phyloP scores from a whole-genome alignment of 2,113 vertebrate species.

The Tursiops truncatus region DNA sequence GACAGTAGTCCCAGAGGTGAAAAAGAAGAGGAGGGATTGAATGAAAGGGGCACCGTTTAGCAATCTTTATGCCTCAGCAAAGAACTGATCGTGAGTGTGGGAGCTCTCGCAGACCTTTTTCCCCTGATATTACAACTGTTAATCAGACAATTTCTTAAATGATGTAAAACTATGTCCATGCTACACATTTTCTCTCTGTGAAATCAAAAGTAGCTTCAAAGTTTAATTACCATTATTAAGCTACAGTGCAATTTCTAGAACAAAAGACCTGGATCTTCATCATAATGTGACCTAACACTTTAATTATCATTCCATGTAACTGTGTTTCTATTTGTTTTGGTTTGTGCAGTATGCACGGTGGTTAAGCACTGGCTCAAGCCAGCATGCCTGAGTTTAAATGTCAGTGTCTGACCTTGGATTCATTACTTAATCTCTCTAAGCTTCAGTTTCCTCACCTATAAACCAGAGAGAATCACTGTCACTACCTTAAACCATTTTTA shows the following conservation, averaged over 20 bases:
- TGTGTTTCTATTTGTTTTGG: neutral
- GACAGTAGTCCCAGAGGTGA: neutral
- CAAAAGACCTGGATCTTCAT: neutral
- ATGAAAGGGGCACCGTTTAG: neutral
- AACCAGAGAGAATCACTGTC: neutral
- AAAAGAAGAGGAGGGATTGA: neutral
- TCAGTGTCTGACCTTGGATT: neutral
- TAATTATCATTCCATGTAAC: neutral
- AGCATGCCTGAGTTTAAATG: neutral
- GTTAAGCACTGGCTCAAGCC: neutral
- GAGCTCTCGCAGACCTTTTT: neutral
- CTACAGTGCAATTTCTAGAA: neutral
- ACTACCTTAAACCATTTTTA: neutral
- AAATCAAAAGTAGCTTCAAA: neutral
- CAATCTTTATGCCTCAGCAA: neutral
- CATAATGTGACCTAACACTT: neutral
- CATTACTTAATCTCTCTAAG: neutral
- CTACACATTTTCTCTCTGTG: neutral
- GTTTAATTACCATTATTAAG: neutral
- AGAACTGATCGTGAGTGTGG: neutral
- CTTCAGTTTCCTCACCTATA: neutral
- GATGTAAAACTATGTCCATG: neutral
- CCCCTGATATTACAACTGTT: neutral
- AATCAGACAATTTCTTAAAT: neutral
- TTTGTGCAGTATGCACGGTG: neutral